phyloP scores from a whole-genome alignment of 2,888 invertebrate genomes.

The Pasiphila rectangulata region DNA sequence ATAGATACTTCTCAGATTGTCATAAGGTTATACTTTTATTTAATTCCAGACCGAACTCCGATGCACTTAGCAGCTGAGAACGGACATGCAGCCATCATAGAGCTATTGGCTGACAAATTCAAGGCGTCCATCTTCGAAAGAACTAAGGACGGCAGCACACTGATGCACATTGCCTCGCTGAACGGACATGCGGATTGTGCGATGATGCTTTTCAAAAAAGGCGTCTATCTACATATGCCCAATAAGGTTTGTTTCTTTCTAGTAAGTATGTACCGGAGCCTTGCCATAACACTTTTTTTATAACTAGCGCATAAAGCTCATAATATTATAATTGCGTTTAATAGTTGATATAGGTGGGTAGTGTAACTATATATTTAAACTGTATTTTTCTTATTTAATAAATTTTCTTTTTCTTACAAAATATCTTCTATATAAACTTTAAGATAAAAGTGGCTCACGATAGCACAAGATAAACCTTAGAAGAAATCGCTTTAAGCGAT shows the following conservation, averaged over 20 bases:
- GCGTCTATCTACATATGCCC: constrained; percentile 99
- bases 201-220: constrained; percentile 98
- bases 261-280: too few relatives aligned
- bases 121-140: constrained; percentile 97
- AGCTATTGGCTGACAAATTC: constrained; percentile 97
- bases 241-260: constrained; percentile 86
- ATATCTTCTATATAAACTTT: too few relatives aligned
- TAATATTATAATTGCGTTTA: too few relatives aligned
- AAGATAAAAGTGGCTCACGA: too few relatives aligned
- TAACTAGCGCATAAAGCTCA: too few relatives aligned
- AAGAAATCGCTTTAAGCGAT: too few relatives aligned
- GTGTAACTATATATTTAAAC: too few relatives aligned
- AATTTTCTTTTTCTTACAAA: too few relatives aligned
- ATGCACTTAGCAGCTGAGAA: constrained; percentile 99
- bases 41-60: constrained; percentile 91
- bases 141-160: constrained; percentile 98
- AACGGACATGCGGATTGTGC: constrained; percentile 99
- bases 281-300: too few relatives aligned
- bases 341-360: too few relatives aligned
- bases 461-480: too few relatives aligned
- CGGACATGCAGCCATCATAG: constrained; percentile 97
- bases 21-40: background rate
- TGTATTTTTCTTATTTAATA: too few relatives aligned
- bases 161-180: constrained; percentile 98
- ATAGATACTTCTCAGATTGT: background rate